Conservation (phyloP, 2,888 invertebrate species). For the Kuschelorhynchus macadamiae region DNA sequence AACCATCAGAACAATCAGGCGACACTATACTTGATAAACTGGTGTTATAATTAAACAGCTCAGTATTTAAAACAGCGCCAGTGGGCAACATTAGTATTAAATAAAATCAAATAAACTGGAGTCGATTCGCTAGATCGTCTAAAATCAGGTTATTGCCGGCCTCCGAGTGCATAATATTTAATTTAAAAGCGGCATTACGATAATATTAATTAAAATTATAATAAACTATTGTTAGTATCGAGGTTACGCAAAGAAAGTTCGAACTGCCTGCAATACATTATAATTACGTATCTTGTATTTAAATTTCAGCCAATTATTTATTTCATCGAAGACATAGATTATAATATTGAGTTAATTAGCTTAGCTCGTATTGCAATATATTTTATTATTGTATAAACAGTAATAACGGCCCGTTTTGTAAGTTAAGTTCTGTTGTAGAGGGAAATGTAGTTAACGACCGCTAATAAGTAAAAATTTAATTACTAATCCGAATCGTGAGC, state of each 20-base stretch:
- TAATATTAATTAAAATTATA: slow-evolving; percentile 25
- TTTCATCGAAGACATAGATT: slow-evolving; percentile 29
- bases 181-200: slow-evolving; percentile 1
- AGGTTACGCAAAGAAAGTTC: slow-evolving; percentile 31
- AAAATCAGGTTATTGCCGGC: neutral
- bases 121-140: no score
- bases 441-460: no score
- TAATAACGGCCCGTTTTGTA: neutral
- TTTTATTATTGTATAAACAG: neutral
- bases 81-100: no score
- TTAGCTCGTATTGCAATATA: neutral
- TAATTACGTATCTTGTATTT: slow-evolving; percentile 26
- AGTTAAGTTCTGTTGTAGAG: no score
- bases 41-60: no score
- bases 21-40: no score
- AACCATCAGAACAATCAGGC: no score
- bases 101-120: no score
- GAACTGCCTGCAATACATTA: slow-evolving; percentile 20
- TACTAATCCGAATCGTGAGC: no score
- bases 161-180: neutral
- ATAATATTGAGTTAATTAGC: slow-evolving; percentile 9
- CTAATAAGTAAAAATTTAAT: no score
- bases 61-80: no score
- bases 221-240: slow-evolving; percentile 32
- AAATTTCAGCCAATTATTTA: slow-evolving; percentile 31